Conservation (phyloP, 2,797 vertebrate genomes). For the Spondyliosoma cantharus region DNA sequence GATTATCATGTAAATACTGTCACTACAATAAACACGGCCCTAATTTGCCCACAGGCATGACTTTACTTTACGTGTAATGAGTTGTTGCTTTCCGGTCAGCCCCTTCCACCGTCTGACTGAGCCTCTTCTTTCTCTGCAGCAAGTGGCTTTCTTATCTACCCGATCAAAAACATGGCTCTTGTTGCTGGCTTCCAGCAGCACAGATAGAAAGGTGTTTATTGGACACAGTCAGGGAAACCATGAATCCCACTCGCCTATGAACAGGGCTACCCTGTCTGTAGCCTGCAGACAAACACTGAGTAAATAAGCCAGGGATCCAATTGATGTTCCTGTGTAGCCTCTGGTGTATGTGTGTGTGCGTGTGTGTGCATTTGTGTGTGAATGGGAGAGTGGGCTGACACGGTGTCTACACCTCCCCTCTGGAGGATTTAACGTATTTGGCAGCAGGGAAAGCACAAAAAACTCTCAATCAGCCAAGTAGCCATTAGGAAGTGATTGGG, state of each 20-base stretch:
- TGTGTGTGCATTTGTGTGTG: slow-evolving; percentile 4
- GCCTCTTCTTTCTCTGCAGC: slow-evolving; percentile 52
- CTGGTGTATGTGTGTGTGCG: slow-evolving; percentile 11
- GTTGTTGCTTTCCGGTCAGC: slow-evolving; percentile 34
- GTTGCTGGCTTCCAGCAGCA: slow-evolving; percentile 62
- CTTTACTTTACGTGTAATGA: slow-evolving; percentile 25
- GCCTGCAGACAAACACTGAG: slow-evolving; percentile 67
- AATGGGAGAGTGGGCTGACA: slow-evolving; percentile 21
- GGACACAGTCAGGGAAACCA: slow-evolving; percentile 59
- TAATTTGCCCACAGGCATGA: background rate
- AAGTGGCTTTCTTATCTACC: slow-evolving; percentile 66
- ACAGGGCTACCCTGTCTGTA: slow-evolving; percentile 48
- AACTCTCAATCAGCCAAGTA: slow-evolving; percentile 16
- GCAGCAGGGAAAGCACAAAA: slow-evolving; percentile 31
- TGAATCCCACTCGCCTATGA: slow-evolving; percentile 63
- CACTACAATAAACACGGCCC: slow-evolving; percentile 25
- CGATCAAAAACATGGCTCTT: slow-evolving; percentile 69
- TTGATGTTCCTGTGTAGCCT: slow-evolving; percentile 50
- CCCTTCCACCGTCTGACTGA: slow-evolving; percentile 33
- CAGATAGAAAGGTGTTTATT: slow-evolving; percentile 75
- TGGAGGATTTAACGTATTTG: slow-evolving; percentile 35
- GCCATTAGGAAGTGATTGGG: slow-evolving; percentile 36
- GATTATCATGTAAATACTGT: slow-evolving; percentile 50
- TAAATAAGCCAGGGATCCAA: slow-evolving; percentile 70
- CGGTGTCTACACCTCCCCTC: slow-evolving; percentile 22